Conservation (phyloP, 2,113 vertebrate species). For the Lepus timidus region DNA sequence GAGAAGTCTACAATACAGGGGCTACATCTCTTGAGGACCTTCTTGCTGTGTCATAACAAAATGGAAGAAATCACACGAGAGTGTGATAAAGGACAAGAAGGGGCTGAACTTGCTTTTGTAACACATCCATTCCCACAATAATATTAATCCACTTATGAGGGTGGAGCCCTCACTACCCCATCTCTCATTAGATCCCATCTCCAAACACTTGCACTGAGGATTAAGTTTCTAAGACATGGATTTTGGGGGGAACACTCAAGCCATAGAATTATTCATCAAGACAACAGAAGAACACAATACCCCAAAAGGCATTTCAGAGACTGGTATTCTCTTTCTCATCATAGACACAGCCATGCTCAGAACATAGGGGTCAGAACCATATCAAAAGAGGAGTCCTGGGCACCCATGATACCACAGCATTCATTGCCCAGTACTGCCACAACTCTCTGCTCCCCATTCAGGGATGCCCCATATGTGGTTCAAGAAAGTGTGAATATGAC, state of each 20-base stretch:
- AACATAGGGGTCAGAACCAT: not conserved
- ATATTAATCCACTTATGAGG: not conserved
- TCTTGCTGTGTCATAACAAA: not conserved
- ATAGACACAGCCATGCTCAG: not conserved
- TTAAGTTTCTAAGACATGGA: not conserved
- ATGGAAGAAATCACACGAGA: not conserved
- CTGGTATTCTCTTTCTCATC: not conserved
- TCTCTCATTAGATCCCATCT: not conserved
- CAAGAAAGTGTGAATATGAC: not conserved
- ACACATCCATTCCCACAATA: not conserved
- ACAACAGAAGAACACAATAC: constrained; percentile 16
- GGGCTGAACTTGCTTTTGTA: not conserved
- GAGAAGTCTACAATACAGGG: not conserved
- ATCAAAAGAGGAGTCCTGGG: not conserved
- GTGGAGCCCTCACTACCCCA: not conserved
- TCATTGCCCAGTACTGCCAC: no score
- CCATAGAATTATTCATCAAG: not conserved
- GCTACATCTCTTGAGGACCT: not conserved
- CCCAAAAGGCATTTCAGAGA: not conserved
- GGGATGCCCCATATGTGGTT: not conserved
- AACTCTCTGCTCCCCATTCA: not conserved
- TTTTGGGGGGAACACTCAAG: not conserved
- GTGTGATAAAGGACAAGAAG: not conserved
- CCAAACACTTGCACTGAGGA: not conserved
- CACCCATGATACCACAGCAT: not conserved